Conservation (phyloP, 2,113 vertebrate genomes). For the Pteronura brasiliensis region DNA sequence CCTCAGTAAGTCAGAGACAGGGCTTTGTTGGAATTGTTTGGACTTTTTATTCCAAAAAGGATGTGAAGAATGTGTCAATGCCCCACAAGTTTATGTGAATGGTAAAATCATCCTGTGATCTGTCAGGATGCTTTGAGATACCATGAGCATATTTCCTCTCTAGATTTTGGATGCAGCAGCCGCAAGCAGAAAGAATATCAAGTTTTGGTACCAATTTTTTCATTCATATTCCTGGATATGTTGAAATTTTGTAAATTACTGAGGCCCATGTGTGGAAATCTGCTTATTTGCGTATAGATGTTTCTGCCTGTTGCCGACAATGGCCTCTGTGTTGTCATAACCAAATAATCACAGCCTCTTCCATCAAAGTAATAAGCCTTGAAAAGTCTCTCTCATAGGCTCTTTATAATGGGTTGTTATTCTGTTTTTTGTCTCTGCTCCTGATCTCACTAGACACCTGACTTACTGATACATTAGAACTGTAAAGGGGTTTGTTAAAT, state of each 20-base stretch:
- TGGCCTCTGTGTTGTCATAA: background rate
- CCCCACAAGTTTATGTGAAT: background rate
- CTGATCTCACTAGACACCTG: background rate
- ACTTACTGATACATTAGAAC: background rate
- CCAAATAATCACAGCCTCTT: background rate
- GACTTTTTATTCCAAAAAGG: background rate
- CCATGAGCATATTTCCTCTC: background rate
- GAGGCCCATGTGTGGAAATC: background rate
- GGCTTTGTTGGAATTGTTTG: background rate
- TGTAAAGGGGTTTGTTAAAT: background rate
- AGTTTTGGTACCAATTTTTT: background rate
- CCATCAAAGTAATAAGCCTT: background rate
- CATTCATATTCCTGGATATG: background rate
- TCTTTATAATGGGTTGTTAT: background rate
- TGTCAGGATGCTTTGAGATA: too few species aligned
- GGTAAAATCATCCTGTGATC: too few species aligned
- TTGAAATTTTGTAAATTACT: constrained; percentile 4
- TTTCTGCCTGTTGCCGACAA: background rate
- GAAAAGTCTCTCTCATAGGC: background rate
- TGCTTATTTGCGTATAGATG: background rate
- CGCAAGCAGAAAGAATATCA: background rate
- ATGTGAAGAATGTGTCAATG: background rate
- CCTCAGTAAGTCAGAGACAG: background rate
- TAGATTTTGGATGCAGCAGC: background rate
- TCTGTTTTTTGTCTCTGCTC: background rate